These are phyloP conservation scores for Neuroterus valhalla DNA, from an alignment of 1,140 invertebrate genomes.

Conservation along the genomic window DNA sequence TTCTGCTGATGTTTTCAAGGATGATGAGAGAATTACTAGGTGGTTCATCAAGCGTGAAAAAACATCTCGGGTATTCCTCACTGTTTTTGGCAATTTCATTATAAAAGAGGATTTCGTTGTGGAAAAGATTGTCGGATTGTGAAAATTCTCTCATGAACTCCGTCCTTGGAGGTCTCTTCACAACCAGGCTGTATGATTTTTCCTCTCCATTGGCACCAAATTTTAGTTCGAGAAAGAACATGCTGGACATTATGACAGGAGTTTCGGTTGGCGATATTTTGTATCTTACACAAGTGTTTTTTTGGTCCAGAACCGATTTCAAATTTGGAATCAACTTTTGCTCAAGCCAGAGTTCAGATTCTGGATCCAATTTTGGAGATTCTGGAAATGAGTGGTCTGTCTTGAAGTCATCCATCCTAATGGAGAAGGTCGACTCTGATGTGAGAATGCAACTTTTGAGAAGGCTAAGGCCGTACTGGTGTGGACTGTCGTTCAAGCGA, in stretches of 20 bases:
- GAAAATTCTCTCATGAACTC: not conserved
- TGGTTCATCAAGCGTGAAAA: constrained; percentile 36
- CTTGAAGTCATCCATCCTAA: not conserved
- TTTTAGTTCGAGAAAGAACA: not conserved
- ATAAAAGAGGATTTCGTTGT: constrained; percentile 66
- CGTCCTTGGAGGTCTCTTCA: constrained; percentile 37
- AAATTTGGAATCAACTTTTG: not conserved
- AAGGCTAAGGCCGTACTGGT: too few relatives aligned
- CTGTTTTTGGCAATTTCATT: constrained; percentile 13
- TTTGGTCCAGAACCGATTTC: not conserved
- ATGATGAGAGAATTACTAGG: constrained; percentile 49
- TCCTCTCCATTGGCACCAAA: not conserved
- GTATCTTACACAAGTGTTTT: not conserved
- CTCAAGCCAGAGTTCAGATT: not conserved
- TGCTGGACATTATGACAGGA: not conserved
- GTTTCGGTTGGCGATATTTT: not conserved
- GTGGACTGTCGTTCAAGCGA: too few relatives aligned
- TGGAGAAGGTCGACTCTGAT: too few relatives aligned
- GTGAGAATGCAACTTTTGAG: too few relatives aligned
- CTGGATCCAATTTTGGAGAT: not conserved
- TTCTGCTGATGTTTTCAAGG: constrained; percentile 57
- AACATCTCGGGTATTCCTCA: constrained; percentile 45
- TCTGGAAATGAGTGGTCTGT: not conserved
- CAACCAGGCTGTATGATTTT: constrained; percentile 14
- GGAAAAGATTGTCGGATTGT: constrained; percentile 43